Percentiles rank a stretch among this genome's conserved stretches.
phyloP scores from a whole-genome alignment of 2,797 vertebrate species.

The Pseudochirops cupreus region DNA sequence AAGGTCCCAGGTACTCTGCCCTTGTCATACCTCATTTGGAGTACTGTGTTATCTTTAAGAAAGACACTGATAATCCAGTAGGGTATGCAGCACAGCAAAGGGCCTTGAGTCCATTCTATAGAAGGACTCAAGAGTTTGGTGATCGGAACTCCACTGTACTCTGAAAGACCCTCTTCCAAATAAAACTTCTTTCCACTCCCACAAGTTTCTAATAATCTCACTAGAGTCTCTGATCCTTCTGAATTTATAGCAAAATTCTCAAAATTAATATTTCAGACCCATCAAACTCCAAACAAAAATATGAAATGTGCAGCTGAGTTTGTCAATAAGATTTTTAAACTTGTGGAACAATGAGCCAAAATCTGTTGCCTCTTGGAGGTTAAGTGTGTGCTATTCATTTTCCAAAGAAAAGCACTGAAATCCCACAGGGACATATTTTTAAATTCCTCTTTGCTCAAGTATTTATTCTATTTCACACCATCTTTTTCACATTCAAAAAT shows the following conservation, averaged over 20 bases:
- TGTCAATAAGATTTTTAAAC: neutral
- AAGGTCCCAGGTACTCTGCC: neutral
- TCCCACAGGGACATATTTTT: neutral
- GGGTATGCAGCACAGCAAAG: neutral
- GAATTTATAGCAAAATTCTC: neutral
- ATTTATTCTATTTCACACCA: neutral
- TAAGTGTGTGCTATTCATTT: neutral
- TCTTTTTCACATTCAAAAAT: neutral
- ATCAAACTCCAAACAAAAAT: neutral
- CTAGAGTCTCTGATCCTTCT: neutral
- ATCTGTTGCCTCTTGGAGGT: neutral
- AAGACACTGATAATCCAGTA: neutral
- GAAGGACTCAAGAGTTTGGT: neutral
- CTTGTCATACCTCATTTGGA: neutral
- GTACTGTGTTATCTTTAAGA: neutral
- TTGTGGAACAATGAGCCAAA: neutral
- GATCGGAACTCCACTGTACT: neutral
- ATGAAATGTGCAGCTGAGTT: neutral
- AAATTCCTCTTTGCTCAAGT: neutral
- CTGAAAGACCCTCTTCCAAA: neutral
- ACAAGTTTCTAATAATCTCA: neutral
- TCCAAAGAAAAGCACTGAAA: neutral
- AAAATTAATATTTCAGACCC: neutral
- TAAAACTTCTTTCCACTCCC: neutral
- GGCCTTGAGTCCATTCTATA: neutral